phyloP scores from a whole-genome alignment of 2,797 vertebrate species.

The Mergus octosetaceus region DNA sequence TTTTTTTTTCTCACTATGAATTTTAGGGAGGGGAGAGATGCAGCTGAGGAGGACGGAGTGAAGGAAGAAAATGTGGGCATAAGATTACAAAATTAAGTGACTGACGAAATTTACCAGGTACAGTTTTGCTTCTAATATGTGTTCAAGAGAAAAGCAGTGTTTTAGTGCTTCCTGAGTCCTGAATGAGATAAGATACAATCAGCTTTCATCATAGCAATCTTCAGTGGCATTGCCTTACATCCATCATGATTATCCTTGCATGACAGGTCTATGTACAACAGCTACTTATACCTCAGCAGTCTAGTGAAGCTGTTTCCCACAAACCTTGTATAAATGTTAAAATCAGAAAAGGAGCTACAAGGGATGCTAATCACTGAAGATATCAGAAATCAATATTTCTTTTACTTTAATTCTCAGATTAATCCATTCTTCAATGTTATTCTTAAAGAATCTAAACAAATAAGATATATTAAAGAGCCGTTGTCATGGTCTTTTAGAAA shows the following conservation, averaged over 20 bases:
- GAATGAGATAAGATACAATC: neutral
- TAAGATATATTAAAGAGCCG: neutral
- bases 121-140: neutral
- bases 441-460: neutral
- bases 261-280: neutral
- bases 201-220: neutral
- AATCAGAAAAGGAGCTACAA: neutral
- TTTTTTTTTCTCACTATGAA: neutral
- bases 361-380: neutral
- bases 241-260: neutral
- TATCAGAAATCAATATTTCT: neutral
- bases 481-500: neutral
- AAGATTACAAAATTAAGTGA: neutral
- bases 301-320: neutral
- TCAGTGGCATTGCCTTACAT: neutral
- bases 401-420: neutral
- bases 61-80: neutral
- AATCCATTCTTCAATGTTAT: neutral
- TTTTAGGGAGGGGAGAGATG: neutral
- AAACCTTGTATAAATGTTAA: neutral
- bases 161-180: neutral
- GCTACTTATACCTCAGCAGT: neutral
- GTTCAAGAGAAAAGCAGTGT: neutral
- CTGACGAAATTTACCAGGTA: neutral
- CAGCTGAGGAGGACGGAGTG: neutral